Evolutionary conservation across 2,113 vertebrate genomes (phyloP), one percentile per base, ranked within the genome.

Genomic region (Pseudorasbora parva): DNA sequence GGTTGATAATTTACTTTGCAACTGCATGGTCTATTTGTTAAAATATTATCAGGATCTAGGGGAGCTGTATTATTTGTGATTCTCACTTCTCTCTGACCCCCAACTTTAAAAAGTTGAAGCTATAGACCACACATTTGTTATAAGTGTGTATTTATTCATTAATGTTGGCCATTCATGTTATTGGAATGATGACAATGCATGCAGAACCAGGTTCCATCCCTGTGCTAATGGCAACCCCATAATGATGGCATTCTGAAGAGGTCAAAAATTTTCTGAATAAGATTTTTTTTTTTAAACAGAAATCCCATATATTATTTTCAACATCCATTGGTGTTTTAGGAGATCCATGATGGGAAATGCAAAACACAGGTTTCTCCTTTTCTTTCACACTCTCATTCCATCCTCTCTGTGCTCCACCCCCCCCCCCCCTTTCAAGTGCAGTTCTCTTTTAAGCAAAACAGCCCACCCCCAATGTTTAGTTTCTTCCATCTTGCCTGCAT

Each of bases 171-270:
- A 37, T 37, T 15, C 14, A 66, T 69, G 19, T 45, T 71, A n/a
- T n/a, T 45, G 33, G 37, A 21, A 23, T 7, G 37, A 41, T n/a
- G 66, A 43, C 96, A 96, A 90, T 95, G 96, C 82, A 96, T 93
- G 88, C 96, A 96, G 82, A 96, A 94, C 95, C 95, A 96, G 77
- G 94, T 96, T 92, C 94, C 95, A 83, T 92, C 94, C 87, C 43
- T 92, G 54, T 56, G 90, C 89, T 1, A 92, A 89, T 15, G 89
- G 93, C 85, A 92, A 87, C 14, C 92, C 90, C 69, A 92, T 90
- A 93, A 91, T 0, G 94, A 91, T 78, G 93, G 93, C 94, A 95
- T 95, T 85, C 86, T 88, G 69, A n/a, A 78, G 47, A 49, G 27
- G 37, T 68, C 8, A 71, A 3, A 43, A 12, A 7, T 68, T 17